Conservation (phyloP, 2,888 invertebrate species). For the Ditylenchus weischeri region DNA sequence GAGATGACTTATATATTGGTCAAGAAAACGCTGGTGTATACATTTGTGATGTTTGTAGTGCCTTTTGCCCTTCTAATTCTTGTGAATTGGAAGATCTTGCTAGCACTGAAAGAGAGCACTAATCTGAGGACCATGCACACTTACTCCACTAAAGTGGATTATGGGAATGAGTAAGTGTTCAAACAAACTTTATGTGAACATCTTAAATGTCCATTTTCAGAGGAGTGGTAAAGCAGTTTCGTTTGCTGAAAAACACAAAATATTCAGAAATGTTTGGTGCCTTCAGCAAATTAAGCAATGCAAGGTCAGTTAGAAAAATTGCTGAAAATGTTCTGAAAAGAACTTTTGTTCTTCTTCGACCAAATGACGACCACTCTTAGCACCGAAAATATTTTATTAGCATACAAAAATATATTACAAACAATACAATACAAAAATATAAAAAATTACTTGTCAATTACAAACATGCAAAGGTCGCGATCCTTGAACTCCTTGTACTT, state of each 20-base stretch:
- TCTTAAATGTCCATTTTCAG: neutral
- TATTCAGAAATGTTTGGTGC: conserved; percentile 53
- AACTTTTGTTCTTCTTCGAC: no score
- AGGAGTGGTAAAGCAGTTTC: conserved; percentile 42
- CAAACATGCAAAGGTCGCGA: neutral
- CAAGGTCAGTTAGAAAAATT: no score
- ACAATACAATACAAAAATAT: neutral
- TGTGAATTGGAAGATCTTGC: conserved; percentile 53
- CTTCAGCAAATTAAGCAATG: conserved; percentile 42
- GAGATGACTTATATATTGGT: conserved; percentile 35
- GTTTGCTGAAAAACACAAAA: conserved; percentile 47
- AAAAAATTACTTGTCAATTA: conserved; percentile 7
- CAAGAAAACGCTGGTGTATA: conserved; percentile 47
- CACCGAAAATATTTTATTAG: no score
- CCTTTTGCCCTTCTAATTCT: conserved; percentile 54
- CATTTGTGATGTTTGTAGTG: conserved; percentile 54
- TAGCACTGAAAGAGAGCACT: conserved; percentile 47
- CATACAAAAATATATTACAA: no score
- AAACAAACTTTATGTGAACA: neutral
- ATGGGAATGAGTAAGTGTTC: conserved; percentile 14
- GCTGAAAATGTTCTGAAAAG: no score
- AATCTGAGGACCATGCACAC: conserved; percentile 42
- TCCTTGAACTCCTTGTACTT: neutral
- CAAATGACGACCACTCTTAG: no score
- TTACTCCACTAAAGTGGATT: conserved; percentile 35